These are phyloP conservation scores for Pachyseris speciosa DNA, from an alignment of 64 coral and sea anemone species.

Conservation along the genomic window DNA sequence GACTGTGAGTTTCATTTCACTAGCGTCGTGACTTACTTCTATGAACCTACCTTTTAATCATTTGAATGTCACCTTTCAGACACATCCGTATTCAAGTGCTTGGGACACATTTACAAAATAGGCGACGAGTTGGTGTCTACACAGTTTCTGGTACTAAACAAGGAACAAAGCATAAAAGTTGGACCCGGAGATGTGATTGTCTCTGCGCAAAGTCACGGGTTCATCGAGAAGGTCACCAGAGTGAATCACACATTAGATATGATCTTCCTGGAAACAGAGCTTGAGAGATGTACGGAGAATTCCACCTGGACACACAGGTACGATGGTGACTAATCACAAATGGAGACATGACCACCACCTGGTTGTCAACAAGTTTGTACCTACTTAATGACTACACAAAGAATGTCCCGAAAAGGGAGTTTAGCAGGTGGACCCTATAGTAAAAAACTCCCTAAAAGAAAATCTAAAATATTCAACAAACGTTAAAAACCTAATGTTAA, in stretches of 20 bases:
- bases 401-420: too few species aligned
- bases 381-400: too few species aligned
- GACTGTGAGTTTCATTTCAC: too few species aligned
- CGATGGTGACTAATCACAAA: too few species aligned
- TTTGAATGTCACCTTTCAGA: background rate
- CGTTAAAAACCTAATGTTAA: too few species aligned
- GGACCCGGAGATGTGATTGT: conserved; percentile 46
- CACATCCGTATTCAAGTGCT: conserved; percentile 35
- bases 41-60: background rate
- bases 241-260: background rate
- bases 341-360: conserved; percentile 18
- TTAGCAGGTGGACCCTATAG: too few species aligned
- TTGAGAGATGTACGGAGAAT: conserved; percentile 37
- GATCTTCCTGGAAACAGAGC: conserved; percentile 42
- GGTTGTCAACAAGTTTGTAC: background rate
- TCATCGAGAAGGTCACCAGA: conserved; percentile 47
- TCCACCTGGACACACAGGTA: conserved; percentile 2
- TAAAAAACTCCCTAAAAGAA: too few species aligned
- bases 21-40: too few species aligned
- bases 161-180: background rate
- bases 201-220: conserved; percentile 39
- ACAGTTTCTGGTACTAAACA: conserved; percentile 49
- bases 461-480: too few species aligned
- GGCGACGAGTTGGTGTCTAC: background rate
- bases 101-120: conserved; percentile 56